Conservation (phyloP, 2,797 vertebrate genomes). For the Hipposideros larvatus region DNA sequence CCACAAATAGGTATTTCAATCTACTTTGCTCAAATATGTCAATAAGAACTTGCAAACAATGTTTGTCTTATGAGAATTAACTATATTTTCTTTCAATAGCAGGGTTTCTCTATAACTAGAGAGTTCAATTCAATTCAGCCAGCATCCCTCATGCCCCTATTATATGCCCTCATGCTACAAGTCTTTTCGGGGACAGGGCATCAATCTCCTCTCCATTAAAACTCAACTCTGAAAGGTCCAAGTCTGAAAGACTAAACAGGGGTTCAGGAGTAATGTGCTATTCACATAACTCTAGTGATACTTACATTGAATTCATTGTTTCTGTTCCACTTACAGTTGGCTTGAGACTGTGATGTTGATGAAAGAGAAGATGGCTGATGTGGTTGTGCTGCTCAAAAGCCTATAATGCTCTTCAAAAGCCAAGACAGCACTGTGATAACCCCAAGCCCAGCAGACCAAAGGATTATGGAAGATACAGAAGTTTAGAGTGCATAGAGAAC, state of each 20-base stretch:
- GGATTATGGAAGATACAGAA: neutral
- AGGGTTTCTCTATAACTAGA: slow-evolving; percentile 46
- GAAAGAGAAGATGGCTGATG: neutral
- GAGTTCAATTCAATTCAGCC: slow-evolving; percentile 34
- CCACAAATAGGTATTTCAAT: slow-evolving; percentile 26
- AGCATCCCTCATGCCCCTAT: slow-evolving; percentile 30
- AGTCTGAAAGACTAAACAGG: slow-evolving; percentile 3
- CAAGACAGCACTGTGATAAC: neutral
- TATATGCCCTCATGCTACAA: neutral
- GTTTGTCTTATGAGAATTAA: slow-evolving; percentile 52
- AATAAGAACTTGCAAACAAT: slow-evolving; percentile 52
- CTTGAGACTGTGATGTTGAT: neutral
- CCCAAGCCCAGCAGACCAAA: neutral
- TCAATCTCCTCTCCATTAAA: slow-evolving; percentile 38
- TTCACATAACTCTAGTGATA: neutral
- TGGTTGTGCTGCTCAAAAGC: neutral
- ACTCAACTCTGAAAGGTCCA: neutral
- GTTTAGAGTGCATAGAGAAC: neutral
- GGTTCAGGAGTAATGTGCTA: neutral
- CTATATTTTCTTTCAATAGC: slow-evolving; percentile 39
- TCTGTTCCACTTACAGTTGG: neutral
- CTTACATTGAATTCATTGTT: neutral
- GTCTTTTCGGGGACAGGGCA: slow-evolving; percentile 50
- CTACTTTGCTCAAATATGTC: slow-evolving; percentile 30
- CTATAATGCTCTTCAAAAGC: neutral